Percentiles rank a stretch among this genome's conserved stretches.
Conservation (phyloP, 1,140 invertebrate genomes). For the Zophobas atratus region DNA sequence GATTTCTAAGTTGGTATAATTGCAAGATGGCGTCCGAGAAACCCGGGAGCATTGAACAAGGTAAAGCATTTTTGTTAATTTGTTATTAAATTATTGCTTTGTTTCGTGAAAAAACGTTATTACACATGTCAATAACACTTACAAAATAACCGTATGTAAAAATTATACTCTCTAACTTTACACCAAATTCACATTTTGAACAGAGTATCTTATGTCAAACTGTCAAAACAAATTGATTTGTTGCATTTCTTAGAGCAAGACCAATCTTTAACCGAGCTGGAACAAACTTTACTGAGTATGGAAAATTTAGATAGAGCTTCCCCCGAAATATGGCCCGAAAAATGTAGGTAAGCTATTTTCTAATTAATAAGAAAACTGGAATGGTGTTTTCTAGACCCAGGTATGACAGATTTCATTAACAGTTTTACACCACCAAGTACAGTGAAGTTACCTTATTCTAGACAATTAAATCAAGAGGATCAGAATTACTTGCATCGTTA, state of each 20-base stretch:
- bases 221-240: slow-evolving; percentile 61
- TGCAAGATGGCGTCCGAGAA: slow-evolving; percentile 66
- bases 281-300: slow-evolving; percentile 83
- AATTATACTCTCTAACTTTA: not conserved
- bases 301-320: slow-evolving; percentile 93
- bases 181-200: slow-evolving; percentile 29
- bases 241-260: slow-evolving; percentile 62
- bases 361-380: not conserved
- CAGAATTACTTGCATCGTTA: slow-evolving; percentile 82
- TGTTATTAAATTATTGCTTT: slow-evolving; percentile 9
- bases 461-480: slow-evolving; percentile 76
- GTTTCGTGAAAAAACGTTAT: not conserved
- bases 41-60: slow-evolving; percentile 67
- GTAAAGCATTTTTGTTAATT: slow-evolving; percentile 60
- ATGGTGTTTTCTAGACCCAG: slow-evolving; percentile 73
- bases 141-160: not conserved
- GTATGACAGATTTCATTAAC: slow-evolving; percentile 81
- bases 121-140: not conserved
- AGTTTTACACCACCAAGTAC: slow-evolving; percentile 69
- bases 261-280: slow-evolving; percentile 70
- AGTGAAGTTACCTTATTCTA: slow-evolving; percentile 72
- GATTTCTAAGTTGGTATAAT: slow-evolving; percentile 59
- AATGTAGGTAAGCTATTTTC: slow-evolving; percentile 78
- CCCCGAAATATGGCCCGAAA: slow-evolving; percentile 94
- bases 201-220: slow-evolving; percentile 44